These are phyloP conservation scores for Tachyglossus aculeatus DNA, from an alignment of 2,797 vertebrate species.

Conservation along the genomic window DNA sequence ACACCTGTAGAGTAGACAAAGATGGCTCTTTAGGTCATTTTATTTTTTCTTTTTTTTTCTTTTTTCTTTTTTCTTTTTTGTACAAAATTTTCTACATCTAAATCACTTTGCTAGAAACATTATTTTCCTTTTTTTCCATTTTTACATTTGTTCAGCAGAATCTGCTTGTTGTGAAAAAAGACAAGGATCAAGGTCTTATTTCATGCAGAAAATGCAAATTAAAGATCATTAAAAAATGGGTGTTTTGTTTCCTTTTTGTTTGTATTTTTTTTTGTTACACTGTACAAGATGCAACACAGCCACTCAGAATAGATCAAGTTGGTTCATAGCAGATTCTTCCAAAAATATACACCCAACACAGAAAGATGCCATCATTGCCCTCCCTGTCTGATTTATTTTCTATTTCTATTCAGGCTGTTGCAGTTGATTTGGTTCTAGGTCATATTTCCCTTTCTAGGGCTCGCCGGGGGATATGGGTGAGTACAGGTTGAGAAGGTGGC, in stretches of 20 bases:
- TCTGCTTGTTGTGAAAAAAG: constrained; percentile 61
- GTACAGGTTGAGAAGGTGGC: background rate
- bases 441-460: constrained; percentile 9
- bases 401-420: background rate
- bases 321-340: constrained; percentile 53
- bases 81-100: constrained; percentile 70
- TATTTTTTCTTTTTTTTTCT: constrained; percentile 35
- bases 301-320: constrained; percentile 40
- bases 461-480: background rate
- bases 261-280: background rate
- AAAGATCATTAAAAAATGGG: constrained; percentile 57
- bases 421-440: constrained; percentile 22
- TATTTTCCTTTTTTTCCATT: constrained; percentile 51
- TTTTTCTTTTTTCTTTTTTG: constrained; percentile 32
- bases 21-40: constrained; percentile 64
- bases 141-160: constrained; percentile 66
- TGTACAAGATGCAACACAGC: constrained; percentile 62
- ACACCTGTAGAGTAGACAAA: constrained; percentile 62
- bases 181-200: constrained; percentile 63
- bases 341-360: background rate
- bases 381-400: constrained; percentile 18
- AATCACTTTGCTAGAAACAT: constrained; percentile 69
- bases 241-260: accelerated
- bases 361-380: background rate
- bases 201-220: constrained; percentile 70